Evolutionary conservation across 35 echinoderm and acorn worm genomes (phyloP), one percentile per base, ranked within the genome.

Genomic region (Chiridota heheva): DNA sequence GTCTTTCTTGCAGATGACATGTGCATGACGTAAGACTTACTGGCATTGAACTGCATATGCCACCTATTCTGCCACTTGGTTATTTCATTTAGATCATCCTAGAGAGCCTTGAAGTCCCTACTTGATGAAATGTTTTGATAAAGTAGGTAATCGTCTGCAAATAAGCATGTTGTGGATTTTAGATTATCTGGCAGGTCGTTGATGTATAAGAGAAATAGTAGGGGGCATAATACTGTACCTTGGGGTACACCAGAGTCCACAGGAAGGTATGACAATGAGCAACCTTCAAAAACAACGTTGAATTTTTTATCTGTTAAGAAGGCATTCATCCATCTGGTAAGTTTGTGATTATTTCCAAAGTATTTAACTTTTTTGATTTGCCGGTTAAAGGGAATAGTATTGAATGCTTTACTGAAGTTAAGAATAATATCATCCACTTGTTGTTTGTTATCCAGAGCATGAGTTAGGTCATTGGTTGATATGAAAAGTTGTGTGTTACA

Each of bases 401-500:
- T 67, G 59, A 81, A 81, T 13, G 67, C 77, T 65, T 89, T 89
- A 40, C n/a, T 42, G 36, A 83, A 78, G 30, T 83, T 58, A 35
- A 90, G 70, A 7, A 90, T 29, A 22, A 75, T 58, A 51, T 40
- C 76, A 46, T 89, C 77, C 64, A 60, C 22, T 72, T 89, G 76
- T 76, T 35, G 0, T 1, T 60, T 48, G 37, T 74, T 65, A 0
- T 69, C 36, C 0, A 82, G 8, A 22, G 48, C 58, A 24, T 15
- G 2, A 4, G 76, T 31, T 24, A 88, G 36, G 36, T 88, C 67
- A 46, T 89, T 2, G 25, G 73, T 29, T 24, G 64, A 53, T 31
- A 42, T 41, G 16, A 89, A 6, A 36, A 82, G 63, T 73, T 89
- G 86, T 1, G 78, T 76, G 17, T 67, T 70, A 68, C 87, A 90